Percentiles rank a stretch among this genome's conserved stretches.
phyloP scores from a whole-genome alignment of 1,140 invertebrate species.

The Papilio polyxenes region DNA sequence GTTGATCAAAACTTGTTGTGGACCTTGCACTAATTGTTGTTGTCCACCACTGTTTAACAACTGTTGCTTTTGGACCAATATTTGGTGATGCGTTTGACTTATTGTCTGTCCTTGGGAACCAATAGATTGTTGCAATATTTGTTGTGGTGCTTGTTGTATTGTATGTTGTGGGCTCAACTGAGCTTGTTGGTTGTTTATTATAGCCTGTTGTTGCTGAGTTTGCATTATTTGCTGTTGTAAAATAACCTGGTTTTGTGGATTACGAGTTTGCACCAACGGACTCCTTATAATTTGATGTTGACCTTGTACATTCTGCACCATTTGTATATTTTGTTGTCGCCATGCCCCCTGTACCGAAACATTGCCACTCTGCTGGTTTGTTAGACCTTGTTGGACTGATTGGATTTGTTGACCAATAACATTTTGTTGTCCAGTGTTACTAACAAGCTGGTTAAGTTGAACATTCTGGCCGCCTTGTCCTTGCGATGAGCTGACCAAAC shows the following conservation, averaged over 20 bases:
- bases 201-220: conserved; percentile 73
- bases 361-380: conserved; percentile 66
- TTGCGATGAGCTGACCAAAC: conserved; percentile 66
- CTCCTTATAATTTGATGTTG: conserved; percentile 77
- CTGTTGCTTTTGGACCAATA: conserved; percentile 78
- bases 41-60: conserved; percentile 67
- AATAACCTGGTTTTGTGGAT: conserved; percentile 77
- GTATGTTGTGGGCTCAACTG: conserved; percentile 73
- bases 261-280: conserved; percentile 73
- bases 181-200: conserved; percentile 73
- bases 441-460: conserved; percentile 68
- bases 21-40: conserved; percentile 74
- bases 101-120: conserved; percentile 69
- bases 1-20: conserved; percentile 74
- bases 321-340: conserved; percentile 80
- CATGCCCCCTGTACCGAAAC: conserved; percentile 74
- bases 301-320: conserved; percentile 76
- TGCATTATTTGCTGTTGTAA: conserved; percentile 80
- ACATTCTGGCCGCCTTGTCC: conserved; percentile 60
- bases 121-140: conserved; percentile 72
- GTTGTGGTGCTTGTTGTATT: conserved; percentile 70
- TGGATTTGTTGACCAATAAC: conserved; percentile 74
- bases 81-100: conserved; percentile 74
- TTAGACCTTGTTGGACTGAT: conserved; percentile 68
- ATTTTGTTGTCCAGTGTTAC: conserved; percentile 63